These are phyloP conservation scores for Julus scandinavius DNA, from an alignment of 2,888 invertebrate genomes.

Conservation along the genomic window DNA sequence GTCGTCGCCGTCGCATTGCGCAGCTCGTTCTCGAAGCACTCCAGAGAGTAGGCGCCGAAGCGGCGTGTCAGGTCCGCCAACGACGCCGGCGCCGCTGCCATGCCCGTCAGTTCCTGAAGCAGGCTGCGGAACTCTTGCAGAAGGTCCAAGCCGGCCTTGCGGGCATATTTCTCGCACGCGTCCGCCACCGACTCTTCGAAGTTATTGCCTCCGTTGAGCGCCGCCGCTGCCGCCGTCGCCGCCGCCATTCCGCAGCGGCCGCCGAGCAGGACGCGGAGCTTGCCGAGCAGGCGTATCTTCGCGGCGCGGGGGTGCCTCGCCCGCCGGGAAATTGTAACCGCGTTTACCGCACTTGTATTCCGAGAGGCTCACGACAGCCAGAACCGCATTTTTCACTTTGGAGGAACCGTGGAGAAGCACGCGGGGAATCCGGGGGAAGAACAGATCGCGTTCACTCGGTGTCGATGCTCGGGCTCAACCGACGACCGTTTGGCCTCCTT, in stretches of 20 bases:
- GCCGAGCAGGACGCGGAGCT: conserved; percentile 39
- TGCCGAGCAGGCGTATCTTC: conserved; percentile 29
- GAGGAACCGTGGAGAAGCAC: background rate
- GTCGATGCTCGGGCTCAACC: background rate
- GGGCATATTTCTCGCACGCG: conserved; percentile 15
- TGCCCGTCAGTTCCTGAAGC: background rate
- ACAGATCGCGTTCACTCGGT: background rate
- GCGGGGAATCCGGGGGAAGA: background rate
- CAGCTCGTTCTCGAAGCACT: conserved; percentile 85
- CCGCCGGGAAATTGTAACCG: conserved; percentile 4
- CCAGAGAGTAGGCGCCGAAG: conserved; percentile 86
- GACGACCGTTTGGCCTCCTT: conserved; percentile 2
- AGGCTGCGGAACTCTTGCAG: conserved; percentile 17
- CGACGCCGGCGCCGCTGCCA: background rate
- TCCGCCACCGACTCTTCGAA: background rate
- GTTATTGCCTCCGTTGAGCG: background rate
- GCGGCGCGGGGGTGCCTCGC: background rate
- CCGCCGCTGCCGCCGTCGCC: conserved; percentile 25
- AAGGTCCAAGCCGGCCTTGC: background rate
- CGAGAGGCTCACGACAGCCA: background rate
- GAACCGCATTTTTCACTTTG: background rate
- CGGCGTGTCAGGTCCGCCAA: conserved; percentile 63
- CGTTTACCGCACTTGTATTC: background rate
- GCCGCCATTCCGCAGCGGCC: background rate
- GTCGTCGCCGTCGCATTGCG: conserved; percentile 49